Evolutionary conservation across 2,888 invertebrate genomes (phyloP), one percentile per base, ranked within the genome.

Genomic region (Zaprionus bogoriensis): DNA sequence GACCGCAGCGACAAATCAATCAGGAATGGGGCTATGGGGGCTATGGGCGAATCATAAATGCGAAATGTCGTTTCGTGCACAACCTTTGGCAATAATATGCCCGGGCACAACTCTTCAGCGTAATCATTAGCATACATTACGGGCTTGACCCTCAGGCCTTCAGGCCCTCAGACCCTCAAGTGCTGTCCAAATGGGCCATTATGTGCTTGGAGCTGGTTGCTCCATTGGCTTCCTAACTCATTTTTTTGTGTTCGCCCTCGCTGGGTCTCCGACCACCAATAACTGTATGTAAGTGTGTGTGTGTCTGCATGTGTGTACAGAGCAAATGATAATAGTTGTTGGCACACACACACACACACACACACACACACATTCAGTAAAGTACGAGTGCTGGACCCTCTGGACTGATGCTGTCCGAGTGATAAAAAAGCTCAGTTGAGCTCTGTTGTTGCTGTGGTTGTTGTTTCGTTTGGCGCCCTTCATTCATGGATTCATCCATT

Each of bases 71-170:
- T 27, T 45, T 20, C 41, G 50, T 48, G 7, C 41, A 14, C 52
- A 63, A 53, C 67, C 62, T 71, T 59, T 59, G 32, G 45, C 71
- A 71, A 71, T 46, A 57, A 66, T 66, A 53, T 53, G 39, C 63
- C 23, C 14, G 6, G 23, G 19, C 62, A 51, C 42, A 52, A 62
- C 79, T 67, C 66, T 77, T 65, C 67, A 80, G 68, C 77, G 70
- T 75, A 62, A 80, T 78, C 78, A 80, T 81, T 81, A 81, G 82
- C 80, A 81, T 80, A 81, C 72, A 81, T 80, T 80, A 78, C 54
- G 59, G 63, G 41, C 32, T 36, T 36, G 32, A 36, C 32, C 32
- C 20, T 63, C 62, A 78, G 80, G 81, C 76, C 80, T 76, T 74
- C 67, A 78, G 78, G 80, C 78, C 67, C 82, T 76, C 62, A 78